phyloP scores from a whole-genome alignment of 2,888 invertebrate genomes.

The Elaeidobius kamerunicus region DNA sequence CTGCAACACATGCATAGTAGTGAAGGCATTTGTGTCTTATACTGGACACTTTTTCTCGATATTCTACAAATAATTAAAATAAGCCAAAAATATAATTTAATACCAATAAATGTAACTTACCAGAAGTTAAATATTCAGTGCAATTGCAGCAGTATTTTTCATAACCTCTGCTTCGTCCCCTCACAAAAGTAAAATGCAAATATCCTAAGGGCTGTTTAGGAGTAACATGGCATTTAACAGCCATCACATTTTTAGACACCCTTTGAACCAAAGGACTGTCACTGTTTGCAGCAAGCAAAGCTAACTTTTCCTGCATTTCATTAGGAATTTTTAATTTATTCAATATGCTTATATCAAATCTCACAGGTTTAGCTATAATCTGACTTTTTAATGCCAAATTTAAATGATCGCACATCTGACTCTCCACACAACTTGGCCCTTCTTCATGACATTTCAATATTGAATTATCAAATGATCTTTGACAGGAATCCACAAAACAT shows the following conservation, averaged over 20 bases:
- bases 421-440: constrained; percentile 20
- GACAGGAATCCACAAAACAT: constrained; percentile 59
- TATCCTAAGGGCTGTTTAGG: constrained; percentile 67
- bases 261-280: constrained; percentile 65
- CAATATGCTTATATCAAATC: constrained; percentile 59
- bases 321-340: constrained; percentile 55
- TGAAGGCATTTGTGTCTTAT: constrained; percentile 57
- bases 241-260: constrained; percentile 68
- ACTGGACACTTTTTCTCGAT: constrained; percentile 23
- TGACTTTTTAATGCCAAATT: constrained; percentile 62
- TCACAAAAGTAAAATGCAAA: constrained; percentile 63
- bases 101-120: no score
- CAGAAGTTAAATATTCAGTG: constrained; percentile 35
- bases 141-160: constrained; percentile 46
- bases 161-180: constrained; percentile 43
- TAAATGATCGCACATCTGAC: constrained; percentile 56
- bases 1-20: constrained; percentile 68
- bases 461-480: constrained; percentile 54
- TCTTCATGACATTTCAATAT: constrained; percentile 56
- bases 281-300: constrained; percentile 58
- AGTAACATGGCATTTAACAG: constrained; percentile 65
- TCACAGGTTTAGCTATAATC: constrained; percentile 59
- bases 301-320: constrained; percentile 60
- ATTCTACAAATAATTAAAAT: no score
- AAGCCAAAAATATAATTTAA: no score